A percentile compares a stretch with the other conserved stretches of the same genome.
These are phyloP conservation scores for Drosophila sturtevanti DNA, from an alignment of 1,140 invertebrate species.

Conservation along the genomic window DNA sequence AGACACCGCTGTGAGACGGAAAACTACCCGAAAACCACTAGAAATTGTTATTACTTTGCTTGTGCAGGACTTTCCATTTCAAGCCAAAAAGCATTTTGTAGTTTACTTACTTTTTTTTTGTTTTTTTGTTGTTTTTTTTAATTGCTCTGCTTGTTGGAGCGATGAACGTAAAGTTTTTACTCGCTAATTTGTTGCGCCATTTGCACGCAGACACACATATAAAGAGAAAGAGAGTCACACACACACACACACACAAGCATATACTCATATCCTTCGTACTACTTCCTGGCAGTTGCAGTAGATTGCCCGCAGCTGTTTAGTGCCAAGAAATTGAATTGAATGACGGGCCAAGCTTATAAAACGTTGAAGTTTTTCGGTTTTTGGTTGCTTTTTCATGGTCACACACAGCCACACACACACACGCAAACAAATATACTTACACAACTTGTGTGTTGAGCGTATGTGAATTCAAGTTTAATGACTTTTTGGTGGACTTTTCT, in stretches of 20 bases:
- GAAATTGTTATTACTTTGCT: slow-evolving; percentile 23
- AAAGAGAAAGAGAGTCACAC: too few relatives aligned
- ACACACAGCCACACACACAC: slow-evolving; percentile 28
- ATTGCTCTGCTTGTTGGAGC: slow-evolving; percentile 56
- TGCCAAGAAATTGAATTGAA: slow-evolving; percentile 66
- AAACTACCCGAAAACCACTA: slow-evolving; percentile 34
- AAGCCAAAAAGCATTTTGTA: slow-evolving; percentile 44
- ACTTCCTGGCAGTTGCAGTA: slow-evolving; percentile 10
- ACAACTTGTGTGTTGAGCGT: not conserved
- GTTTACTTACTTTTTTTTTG: slow-evolving; percentile 42
- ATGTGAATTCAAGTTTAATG: slow-evolving; percentile 68
- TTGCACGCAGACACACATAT: slow-evolving; percentile 40
- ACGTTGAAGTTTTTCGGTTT: slow-evolving; percentile 46
- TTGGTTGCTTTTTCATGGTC: slow-evolving; percentile 34
- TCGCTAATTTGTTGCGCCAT: slow-evolving; percentile 73
- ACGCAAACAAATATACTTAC: not conserved
- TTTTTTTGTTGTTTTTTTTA: slow-evolving; percentile 53
- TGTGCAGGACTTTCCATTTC: slow-evolving; percentile 35
- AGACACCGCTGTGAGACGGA: slow-evolving; percentile 26
- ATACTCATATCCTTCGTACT: slow-evolving; percentile 2
- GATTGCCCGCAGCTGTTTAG: slow-evolving; percentile 45
- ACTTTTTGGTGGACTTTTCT: slow-evolving; percentile 63
- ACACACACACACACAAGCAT: slow-evolving; percentile 6
- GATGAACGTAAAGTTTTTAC: slow-evolving; percentile 54
- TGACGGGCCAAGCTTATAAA: slow-evolving; percentile 55